These are phyloP conservation scores for Genyomyrus donnyi DNA, from an alignment of 2,113 vertebrate genomes.

Conservation along the genomic window DNA sequence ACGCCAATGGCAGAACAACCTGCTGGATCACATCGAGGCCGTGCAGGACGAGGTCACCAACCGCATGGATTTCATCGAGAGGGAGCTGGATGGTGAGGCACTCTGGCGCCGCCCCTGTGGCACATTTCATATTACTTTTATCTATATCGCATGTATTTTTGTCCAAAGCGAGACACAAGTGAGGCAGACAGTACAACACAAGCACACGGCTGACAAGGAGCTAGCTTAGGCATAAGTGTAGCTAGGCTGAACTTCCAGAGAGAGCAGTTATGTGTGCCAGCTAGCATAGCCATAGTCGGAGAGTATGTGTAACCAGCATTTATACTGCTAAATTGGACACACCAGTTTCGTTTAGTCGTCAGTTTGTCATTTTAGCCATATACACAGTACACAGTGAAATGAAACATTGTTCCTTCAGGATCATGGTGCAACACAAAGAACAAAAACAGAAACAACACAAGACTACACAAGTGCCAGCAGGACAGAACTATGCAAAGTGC, in stretches of 20 bases:
- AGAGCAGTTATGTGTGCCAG: neutral
- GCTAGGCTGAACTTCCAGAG: neutral
- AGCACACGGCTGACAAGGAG: neutral
- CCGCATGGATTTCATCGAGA: constrained; percentile 96
- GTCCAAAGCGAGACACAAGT: neutral
- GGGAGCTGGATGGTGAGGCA: constrained; percentile 79
- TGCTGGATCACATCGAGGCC: constrained; percentile 84
- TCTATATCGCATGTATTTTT: neutral
- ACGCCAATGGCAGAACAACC: constrained; percentile 88
- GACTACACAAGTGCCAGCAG: neutral
- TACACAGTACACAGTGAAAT: neutral
- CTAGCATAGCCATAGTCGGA: neutral
- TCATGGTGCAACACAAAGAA: neutral
- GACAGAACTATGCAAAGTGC: no score
- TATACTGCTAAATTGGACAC: neutral
- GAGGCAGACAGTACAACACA: neutral
- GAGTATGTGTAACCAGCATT: neutral
- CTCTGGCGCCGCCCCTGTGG: neutral
- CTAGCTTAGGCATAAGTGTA: neutral
- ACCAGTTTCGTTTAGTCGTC: neutral
- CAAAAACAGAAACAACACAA: neutral
- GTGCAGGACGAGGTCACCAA: constrained; percentile 89
- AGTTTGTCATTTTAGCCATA: neutral
- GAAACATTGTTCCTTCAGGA: neutral
- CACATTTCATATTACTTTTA: neutral